These are phyloP conservation scores for Aulostomus chinensis DNA, from an alignment of 2,797 vertebrate species.

Conservation along the genomic window DNA sequence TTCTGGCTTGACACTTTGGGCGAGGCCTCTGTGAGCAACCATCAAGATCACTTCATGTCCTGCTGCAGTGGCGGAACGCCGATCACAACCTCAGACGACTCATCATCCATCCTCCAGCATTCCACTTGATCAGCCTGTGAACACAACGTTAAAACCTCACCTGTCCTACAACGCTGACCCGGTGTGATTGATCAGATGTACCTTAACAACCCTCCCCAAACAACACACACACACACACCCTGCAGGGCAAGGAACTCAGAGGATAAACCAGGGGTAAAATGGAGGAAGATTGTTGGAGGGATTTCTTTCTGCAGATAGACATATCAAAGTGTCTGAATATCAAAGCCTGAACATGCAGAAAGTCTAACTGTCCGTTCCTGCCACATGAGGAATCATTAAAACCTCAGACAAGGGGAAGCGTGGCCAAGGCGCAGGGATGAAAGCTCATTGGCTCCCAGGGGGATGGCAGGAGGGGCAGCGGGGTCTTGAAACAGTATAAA, in stretches of 20 bases:
- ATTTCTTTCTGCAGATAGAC: constrained; percentile 52
- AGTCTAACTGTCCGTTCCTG: constrained; percentile 36
- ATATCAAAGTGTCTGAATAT: constrained; percentile 65
- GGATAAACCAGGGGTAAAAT: constrained; percentile 50
- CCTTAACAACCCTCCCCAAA: too few relatives aligned
- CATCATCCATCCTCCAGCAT: background rate
- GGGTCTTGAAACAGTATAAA: constrained; percentile 20
- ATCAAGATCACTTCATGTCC: constrained; percentile 4
- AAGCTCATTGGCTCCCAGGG: constrained; percentile 42
- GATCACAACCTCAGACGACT: constrained; percentile 4
- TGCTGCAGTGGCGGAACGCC: too few relatives aligned
- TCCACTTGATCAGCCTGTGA: background rate
- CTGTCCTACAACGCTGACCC: constrained; percentile 6
- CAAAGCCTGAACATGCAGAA: constrained; percentile 59
- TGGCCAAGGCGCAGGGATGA: constrained; percentile 30
- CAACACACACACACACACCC: too few relatives aligned
- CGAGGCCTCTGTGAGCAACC: constrained; percentile 10
- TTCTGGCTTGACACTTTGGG: too few relatives aligned
- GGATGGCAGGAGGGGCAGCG: constrained; percentile 12
- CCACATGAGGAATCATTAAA: constrained; percentile 66
- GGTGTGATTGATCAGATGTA: constrained; percentile 31
- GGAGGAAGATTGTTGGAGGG: constrained; percentile 49
- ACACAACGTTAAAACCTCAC: constrained; percentile 11
- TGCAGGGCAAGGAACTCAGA: constrained; percentile 36
- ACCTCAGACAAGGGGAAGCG: constrained; percentile 26